Percentiles rank a stretch among this genome's conserved stretches.
phyloP scores from a whole-genome alignment of 2,113 vertebrate species.

The Xenopus laevis region DNA sequence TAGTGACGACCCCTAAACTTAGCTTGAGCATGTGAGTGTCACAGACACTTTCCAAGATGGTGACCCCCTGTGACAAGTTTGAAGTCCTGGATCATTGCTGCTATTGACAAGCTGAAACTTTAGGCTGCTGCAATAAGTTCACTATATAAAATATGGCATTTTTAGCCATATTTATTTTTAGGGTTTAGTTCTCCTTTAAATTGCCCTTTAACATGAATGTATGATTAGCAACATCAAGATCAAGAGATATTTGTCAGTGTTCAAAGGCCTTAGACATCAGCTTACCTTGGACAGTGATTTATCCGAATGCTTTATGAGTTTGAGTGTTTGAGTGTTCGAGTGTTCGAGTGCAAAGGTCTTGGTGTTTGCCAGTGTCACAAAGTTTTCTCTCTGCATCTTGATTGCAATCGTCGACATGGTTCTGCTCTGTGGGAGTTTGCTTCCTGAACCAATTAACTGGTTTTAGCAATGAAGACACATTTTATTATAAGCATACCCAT shows the following conservation, averaged over 20 bases:
- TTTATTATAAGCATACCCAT: neutral
- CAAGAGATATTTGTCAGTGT: neutral
- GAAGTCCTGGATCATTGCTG: no score
- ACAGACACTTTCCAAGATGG: no score
- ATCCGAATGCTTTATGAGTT: slow-evolving; percentile 8
- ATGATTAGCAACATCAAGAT: neutral
- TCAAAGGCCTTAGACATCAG: neutral
- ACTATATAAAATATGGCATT: no score
- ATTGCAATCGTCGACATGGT: neutral
- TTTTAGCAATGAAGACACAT: neutral
- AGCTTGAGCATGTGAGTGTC: no score
- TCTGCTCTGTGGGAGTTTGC: neutral
- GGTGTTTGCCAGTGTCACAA: neutral
- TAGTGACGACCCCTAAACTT: no score
- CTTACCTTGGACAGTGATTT: neutral
- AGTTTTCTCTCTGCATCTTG: neutral
- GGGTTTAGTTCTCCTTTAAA: no score
- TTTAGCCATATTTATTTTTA: no score
- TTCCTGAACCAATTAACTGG: neutral
- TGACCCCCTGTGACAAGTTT: no score
- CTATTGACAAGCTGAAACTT: no score
- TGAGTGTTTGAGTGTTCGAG: no score
- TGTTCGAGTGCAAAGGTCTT: neutral
- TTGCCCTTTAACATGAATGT: no score
- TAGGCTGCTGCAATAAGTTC: no score